Evolutionary conservation across 1,140 invertebrate genomes (phyloP).

Genomic region (Drosophila insularis): DNA sequence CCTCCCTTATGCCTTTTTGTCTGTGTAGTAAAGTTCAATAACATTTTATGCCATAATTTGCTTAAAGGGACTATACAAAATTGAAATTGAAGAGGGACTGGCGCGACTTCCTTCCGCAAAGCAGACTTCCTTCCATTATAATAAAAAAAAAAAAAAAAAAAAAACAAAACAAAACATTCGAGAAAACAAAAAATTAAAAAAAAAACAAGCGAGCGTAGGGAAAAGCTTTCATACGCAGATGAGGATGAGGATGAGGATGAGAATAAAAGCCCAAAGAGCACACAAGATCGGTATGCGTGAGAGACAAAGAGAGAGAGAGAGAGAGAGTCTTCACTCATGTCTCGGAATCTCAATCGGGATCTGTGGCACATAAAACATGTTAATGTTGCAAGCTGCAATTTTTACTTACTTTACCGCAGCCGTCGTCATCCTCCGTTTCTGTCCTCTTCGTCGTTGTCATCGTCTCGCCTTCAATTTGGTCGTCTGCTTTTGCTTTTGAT

Average conservation of each 20-base stretch:
- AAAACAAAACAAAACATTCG: slow-evolving; percentile 28
- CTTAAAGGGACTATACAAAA: slow-evolving; percentile 28
- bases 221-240: slow-evolving; percentile 40
- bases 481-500: slow-evolving; percentile 28
- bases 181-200: slow-evolving; percentile 18
- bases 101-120: slow-evolving; percentile 66
- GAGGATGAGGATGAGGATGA: slow-evolving; percentile 33
- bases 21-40: slow-evolving; percentile 55
- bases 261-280: background rate
- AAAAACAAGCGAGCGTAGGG: background rate
- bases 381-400: slow-evolving; percentile 76
- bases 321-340: background rate
- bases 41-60: slow-evolving; percentile 60
- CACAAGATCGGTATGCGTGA: background rate
- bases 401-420: slow-evolving; percentile 23
- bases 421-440: background rate
- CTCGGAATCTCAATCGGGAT: slow-evolving; percentile 21
- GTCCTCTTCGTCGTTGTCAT: slow-evolving; percentile 24
- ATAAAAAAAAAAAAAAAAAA: slow-evolving; percentile 10
- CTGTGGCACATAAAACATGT: slow-evolving; percentile 64
- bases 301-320: background rate
- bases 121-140: slow-evolving; percentile 44
- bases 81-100: slow-evolving; percentile 31
- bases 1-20: too few species aligned
- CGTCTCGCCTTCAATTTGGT: slow-evolving; percentile 26